phyloP scores from a whole-genome alignment of 2,113 vertebrate species.

The Syngnathus typhle region DNA sequence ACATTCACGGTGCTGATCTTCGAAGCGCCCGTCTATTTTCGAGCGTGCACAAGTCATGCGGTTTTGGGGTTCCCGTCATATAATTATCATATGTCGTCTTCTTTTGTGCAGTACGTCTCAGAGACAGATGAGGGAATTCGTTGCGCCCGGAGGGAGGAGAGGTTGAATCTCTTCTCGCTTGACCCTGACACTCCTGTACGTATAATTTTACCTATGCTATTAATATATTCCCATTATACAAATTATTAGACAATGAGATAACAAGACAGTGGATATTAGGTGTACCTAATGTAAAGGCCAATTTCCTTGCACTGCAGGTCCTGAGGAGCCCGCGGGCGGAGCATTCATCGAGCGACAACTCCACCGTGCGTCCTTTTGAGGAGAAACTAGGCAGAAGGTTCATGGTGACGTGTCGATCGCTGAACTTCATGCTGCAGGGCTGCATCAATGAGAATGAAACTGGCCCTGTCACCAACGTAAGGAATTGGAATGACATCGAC shows the following conservation, averaged over 20 bases:
- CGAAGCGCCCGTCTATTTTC: background rate
- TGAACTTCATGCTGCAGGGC: constrained; percentile 87
- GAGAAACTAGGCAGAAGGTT: constrained; percentile 86
- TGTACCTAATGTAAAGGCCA: background rate
- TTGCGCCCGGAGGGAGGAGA: constrained; percentile 76
- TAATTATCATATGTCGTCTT: background rate
- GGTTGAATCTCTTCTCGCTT: constrained; percentile 90
- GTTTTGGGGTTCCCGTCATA: background rate
- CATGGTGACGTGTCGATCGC: constrained; percentile 82
- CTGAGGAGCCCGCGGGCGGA: constrained; percentile 78
- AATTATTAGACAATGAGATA: background rate
- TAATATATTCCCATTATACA: background rate
- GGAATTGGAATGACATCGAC: constrained; percentile 21
- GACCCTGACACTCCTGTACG: constrained; percentile 91
- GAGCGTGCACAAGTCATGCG: background rate
- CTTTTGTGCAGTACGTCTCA: constrained; percentile 78
- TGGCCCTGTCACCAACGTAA: constrained; percentile 85
- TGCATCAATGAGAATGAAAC: constrained; percentile 86
- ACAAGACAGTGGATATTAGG: background rate
- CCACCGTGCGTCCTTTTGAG: constrained; percentile 79
- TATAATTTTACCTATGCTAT: background rate
- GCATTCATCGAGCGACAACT: constrained; percentile 59
- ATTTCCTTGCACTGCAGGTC: constrained; percentile 58
- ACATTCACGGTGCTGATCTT: background rate
- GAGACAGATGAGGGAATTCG: constrained; percentile 90